Base-by-base conservation (phyloP, 2,888 invertebrate genomes). In the Pollenia amentaria region DNA sequence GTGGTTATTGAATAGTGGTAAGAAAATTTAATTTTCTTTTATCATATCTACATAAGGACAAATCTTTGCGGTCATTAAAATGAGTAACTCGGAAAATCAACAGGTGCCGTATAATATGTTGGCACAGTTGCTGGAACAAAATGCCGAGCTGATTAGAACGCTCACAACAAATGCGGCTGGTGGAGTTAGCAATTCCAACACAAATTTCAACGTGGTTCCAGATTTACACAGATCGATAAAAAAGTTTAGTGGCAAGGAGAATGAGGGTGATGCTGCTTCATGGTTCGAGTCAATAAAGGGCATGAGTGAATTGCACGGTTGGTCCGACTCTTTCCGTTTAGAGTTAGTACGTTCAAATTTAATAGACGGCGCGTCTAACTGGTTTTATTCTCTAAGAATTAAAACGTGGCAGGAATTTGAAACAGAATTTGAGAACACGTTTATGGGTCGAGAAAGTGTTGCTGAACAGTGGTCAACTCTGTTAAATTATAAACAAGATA, bases 401-500 rank as follows among this genome's bases (percentile, higher is more conserved):
- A 8, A 6, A 11, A 48, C 48, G 8, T 48, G 48, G 48, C 48
- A n/a, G n/a, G n/a, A n/a, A n/a, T n/a, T n/a, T n/a, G n/a, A n/a
- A n/a, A n/a, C n/a, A n/a, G n/a, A n/a, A n/a, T n/a, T n/a, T n/a
- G n/a, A n/a, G n/a, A n/a, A n/a, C n/a, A n/a, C n/a, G n/a, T n/a
- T n/a, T n/a, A n/a, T n/a, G n/a, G n/a, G n/a, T n/a, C n/a, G n/a
- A n/a, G n/a, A n/a, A n/a, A n/a, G n/a, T n/a, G n/a, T 64, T 42
- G 40, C 44, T 42, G 38, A 69, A 51, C n/a, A 46, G 38, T 69
- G 51, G 67, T 69, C 29, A 9, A 29, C 14, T 11, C 46, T 69
- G 3, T 69, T 69, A 21, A 48, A 69, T 46, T 69, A 69, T n/a
- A 69, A 29, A 14, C 67, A 69, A 72, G 40, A 14, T 2, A 57